phyloP scores from a whole-genome alignment of 2,797 vertebrate species.

The Acipenser oxyrinchus region DNA sequence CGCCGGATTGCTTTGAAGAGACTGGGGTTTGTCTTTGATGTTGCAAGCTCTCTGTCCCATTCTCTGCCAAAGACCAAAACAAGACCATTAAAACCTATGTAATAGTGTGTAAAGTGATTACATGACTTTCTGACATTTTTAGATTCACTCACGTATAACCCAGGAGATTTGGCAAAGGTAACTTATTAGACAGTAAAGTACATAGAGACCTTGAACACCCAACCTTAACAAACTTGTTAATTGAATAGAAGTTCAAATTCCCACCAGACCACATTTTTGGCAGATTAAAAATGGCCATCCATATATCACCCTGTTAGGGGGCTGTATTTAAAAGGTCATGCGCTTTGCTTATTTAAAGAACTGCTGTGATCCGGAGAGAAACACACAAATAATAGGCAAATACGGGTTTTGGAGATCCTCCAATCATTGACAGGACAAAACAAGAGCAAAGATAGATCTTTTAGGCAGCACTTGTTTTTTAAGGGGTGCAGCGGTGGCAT shows the following conservation, averaged over 20 bases:
- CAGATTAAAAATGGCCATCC: constrained; percentile 50
- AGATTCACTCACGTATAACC: constrained; percentile 51
- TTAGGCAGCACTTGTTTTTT: constrained; percentile 12
- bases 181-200: constrained; percentile 41
- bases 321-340: constrained; percentile 67
- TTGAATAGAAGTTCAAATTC: constrained; percentile 71
- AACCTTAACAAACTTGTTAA: constrained; percentile 35
- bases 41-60: constrained; percentile 94
- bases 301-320: constrained; percentile 63
- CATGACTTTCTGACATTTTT: constrained; percentile 48
- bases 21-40: constrained; percentile 81
- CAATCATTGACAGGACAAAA: constrained; percentile 33
- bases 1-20: constrained; percentile 85
- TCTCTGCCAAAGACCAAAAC: constrained; percentile 71
- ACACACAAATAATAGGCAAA: constrained; percentile 44
- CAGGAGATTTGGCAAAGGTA: constrained; percentile 49
- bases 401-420: constrained; percentile 39
- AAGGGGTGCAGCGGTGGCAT: constrained; percentile 25
- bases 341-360: constrained; percentile 55
- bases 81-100: constrained; percentile 35
- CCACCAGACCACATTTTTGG: constrained; percentile 60
- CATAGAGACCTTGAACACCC: constrained; percentile 36
- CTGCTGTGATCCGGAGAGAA: constrained; percentile 46
- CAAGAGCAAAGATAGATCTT: constrained; percentile 20
- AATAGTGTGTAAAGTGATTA: constrained; percentile 26